These are phyloP conservation scores for Psammodynastes pulverulentus DNA, from an alignment of 2,113 vertebrate species.

Conservation along the genomic window DNA sequence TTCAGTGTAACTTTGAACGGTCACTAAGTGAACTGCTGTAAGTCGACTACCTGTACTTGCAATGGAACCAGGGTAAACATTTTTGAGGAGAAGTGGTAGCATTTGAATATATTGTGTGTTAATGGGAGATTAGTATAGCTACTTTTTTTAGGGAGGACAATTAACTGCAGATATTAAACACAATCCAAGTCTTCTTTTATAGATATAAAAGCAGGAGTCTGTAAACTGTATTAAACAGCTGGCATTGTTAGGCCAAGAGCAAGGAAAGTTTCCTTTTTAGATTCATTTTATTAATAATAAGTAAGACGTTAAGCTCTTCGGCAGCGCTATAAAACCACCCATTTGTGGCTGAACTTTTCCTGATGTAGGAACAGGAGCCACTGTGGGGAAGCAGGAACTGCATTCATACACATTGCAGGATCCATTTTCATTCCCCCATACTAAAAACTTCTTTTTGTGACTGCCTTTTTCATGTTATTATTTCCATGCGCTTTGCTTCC, in stretches of 20 bases:
- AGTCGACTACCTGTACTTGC: not conserved
- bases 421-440: slow-evolving; percentile 4
- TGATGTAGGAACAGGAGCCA: not conserved
- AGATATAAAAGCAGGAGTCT: not conserved
- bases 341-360: not conserved
- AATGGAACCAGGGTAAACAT: not conserved
- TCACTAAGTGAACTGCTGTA: too few relatives aligned
- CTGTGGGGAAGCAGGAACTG: not conserved
- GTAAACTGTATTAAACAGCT: not conserved
- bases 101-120: not conserved
- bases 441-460: not conserved
- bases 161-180: not conserved
- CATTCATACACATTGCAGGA: not conserved
- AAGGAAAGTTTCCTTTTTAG: not conserved
- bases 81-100: not conserved
- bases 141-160: not conserved
- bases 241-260: not conserved
- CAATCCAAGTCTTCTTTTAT: not conserved
- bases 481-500: not conserved
- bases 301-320: not conserved
- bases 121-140: not conserved
- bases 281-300: not conserved
- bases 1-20: too few relatives aligned
- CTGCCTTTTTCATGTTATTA: not conserved
- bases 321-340: not conserved